Evolutionary conservation across 2,888 invertebrate genomes (phyloP), one percentile per base, ranked within the genome.

Genomic region (Ethmia dodecea): DNA sequence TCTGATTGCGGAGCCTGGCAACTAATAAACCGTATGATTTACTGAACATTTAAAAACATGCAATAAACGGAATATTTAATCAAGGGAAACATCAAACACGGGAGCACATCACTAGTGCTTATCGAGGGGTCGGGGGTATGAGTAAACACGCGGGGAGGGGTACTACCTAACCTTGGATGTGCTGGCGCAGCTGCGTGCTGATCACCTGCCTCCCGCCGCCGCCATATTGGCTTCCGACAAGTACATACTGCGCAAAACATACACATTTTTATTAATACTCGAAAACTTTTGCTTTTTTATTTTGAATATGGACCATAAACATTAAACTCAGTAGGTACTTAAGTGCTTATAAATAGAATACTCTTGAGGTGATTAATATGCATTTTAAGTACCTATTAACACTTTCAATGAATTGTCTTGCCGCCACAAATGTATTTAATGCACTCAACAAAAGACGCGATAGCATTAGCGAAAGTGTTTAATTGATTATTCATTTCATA

Each of bases 161-260:
- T n/a, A n/a, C n/a, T 60, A 56, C 64, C 55, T 57, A 76, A 78
- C 79, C 83, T 79, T 84, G 78, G 69, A 59, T 58, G 67, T 57
- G 66, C 52, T 40, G 28, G 45, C 59, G 77, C 83, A 78, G 81
- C 83, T 78, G 83, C 78, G 81, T 76, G 42, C 38, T 54, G 38
- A 38, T 60, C 71, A 64, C 78, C 80, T 80, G 81, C 83, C 79
- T 79, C 83, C 73, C 60, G 59, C 12, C 24, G 31, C 33, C 55
- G 56, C 72, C 77, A 72, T 72, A 66, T 70, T 74, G 69, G 61
- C 62, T 69, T 59, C 65, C 62, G 59, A 69, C 77, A 70, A 75
- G 69, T 72, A 77, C 63, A 54, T 48, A 37, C 43, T 33, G 36
- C 49, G 51, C 58, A 57, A 56, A 42, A 42, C 41, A 46, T 38